Conservation (phyloP, 1,140 invertebrate species). For the Orchestia grillus region DNA sequence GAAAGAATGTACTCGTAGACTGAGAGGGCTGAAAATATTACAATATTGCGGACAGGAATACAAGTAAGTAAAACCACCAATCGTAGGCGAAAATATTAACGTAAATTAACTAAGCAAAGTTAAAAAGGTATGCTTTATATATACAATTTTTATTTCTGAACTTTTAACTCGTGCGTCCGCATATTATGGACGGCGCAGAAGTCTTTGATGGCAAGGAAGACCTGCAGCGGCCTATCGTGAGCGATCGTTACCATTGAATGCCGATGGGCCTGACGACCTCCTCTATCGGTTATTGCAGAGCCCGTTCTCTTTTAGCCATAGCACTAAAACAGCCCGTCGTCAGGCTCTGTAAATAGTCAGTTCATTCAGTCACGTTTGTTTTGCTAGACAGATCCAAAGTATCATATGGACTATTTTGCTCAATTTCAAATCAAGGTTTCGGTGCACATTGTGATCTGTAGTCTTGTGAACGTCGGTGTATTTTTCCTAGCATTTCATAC, state of each 20-base stretch:
- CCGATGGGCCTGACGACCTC: not conserved
- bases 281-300: slow-evolving; percentile 23
- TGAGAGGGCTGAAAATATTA: too few species aligned
- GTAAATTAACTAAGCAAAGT: too few species aligned
- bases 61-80: too few species aligned
- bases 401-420: not conserved
- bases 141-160: not conserved
- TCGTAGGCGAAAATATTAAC: too few species aligned
- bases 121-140: too few species aligned
- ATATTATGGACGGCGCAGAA: not conserved
- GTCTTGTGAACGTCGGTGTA: too few species aligned
- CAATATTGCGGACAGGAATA: too few species aligned
- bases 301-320: not conserved
- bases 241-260: slow-evolving; percentile 48
- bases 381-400: not conserved
- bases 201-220: not conserved
- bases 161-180: not conserved
- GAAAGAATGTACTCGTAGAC: too few species aligned
- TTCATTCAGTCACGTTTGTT: not conserved
- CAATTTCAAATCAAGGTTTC: not conserved
- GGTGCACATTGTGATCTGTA: not conserved
- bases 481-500: too few species aligned
- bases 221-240: not conserved
- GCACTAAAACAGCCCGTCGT: not conserved
- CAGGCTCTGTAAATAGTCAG: not conserved